Base-by-base conservation (phyloP, 2,797 vertebrate genomes). In the Chloroceryle amazona region DNA sequence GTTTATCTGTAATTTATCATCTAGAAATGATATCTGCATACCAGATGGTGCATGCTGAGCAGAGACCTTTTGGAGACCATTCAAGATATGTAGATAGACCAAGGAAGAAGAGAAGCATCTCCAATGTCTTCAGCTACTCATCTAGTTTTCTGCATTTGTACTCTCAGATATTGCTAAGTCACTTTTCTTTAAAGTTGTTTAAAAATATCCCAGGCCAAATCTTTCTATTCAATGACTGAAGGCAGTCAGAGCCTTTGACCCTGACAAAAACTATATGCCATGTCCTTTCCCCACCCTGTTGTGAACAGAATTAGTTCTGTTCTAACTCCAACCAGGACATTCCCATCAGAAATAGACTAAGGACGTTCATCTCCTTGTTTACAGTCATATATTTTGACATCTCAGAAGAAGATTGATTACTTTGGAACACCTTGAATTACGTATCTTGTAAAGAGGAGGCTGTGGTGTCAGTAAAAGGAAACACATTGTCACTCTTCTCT, bases 1-100 rank as follows among this genome's bases (percentile, higher is more conserved):
- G 21, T 90, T 94, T 92, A 47, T 81, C 21, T 87, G 83, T 93
- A 86, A 63, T 92, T 74, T 86, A 85, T 91, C 86, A 94, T 94
- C 86, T 93, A 88, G 78, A 97, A 95, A 58, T 67, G 60, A 26
- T 79, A 61, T 95, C 78, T 93, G 63, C 46, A 29, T 78, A 61
- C 67, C 96, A 94, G 83, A 89, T 82, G 71, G 65, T 14, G 13
- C 39, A 57, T 31, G 23, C 44, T 90, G 67, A 92, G 63, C 83
- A 86, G 63, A 88, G 90, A 86, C 52, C n/a, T 93, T 90, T 82
- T 92, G 91, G 67, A 96, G 6, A 47, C 88, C 6, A 9, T 90
- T 94, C 90, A 93, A 86, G 54, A 70, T 46, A 60, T 12, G 16
- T 74, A 89, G 90, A 90, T 92, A 86, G 86, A 89, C 51, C 41